Base-by-base conservation (phyloP, 2,888 invertebrate species). In the Horisme vitalbata region DNA sequence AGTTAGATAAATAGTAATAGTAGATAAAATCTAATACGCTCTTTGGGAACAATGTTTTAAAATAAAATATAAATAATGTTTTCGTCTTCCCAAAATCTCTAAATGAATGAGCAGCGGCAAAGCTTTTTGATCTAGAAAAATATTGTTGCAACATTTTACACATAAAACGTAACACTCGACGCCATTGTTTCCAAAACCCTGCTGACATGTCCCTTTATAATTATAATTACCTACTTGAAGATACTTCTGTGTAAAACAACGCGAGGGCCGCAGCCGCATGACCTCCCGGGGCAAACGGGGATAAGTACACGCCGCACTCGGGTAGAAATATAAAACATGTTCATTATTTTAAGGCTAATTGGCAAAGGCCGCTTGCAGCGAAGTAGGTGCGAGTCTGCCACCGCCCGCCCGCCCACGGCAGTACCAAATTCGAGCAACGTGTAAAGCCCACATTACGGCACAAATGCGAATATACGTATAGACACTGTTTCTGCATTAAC, bases 301-400 rank as follows among this genome's bases (percentile, higher is more conserved):
- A 79, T 77, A 76, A 83, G 77, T 82, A 85, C 84, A 86, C 68
- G 79, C 83, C 83, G 82, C 83, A 80, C 83, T 83, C 83, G 71
- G 75, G 77, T 83, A 80, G 77, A 86, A 88, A 86, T 88, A 90
- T 88, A 88, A 88, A 90, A 88, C 89, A 89, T 88, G 88, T 89
- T 90, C 89, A 89, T 90, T 90, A 90, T 89, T 88, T 86, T 83
- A 83, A 82, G 83, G 87, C 87, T 90, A 90, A 90, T 90, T 90
- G 90, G 89, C 77, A 72, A 75, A 84, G 83, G 84, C 79, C 84
- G 84, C 84, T 85, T 79, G 85, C 85, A 83, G 82, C 76, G 78
- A 67, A 71, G 78, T 80, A 82, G 79, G 83, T 82, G 83, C 75
- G 77, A 83, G 77, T 68, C 71, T 60, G 68, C 70, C 63, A 60